Evolutionary conservation across 2,113 vertebrate genomes (phyloP).

Genomic region (Chelonoidis abingdonii): DNA sequence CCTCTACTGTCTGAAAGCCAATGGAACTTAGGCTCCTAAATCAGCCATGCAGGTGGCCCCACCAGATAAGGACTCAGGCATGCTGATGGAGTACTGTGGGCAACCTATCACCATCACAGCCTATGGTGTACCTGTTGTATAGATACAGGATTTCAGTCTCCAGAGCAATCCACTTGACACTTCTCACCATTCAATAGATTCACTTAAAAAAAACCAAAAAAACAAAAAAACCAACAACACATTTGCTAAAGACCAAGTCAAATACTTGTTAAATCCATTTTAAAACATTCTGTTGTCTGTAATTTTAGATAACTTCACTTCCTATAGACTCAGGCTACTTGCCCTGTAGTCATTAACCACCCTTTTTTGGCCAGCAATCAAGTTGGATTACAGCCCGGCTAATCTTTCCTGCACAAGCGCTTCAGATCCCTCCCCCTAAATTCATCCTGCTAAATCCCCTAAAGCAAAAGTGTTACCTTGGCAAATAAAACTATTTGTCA

Average conservation of each 20-base stretch:
- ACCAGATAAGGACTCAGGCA: background rate
- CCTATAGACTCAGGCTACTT: slow-evolving; percentile 10
- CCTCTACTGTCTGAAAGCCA: background rate
- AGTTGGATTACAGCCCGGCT: background rate
- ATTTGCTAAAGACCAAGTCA: background rate
- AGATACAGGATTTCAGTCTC: background rate
- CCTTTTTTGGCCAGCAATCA: slow-evolving; percentile 8
- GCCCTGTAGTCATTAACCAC: background rate
- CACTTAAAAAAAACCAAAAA: background rate
- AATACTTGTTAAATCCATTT: slow-evolving; percentile 18
- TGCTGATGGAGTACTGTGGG: background rate
- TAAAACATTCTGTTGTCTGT: background rate
- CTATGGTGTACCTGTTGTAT: background rate
- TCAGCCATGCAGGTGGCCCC: accelerated
- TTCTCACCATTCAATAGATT: background rate
- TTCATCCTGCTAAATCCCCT: slow-evolving; percentile 23
- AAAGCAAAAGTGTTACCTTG: background rate
- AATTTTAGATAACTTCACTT: slow-evolving; percentile 9
- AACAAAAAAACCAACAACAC: background rate
- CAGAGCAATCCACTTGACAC: background rate
- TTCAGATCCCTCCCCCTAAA: background rate
- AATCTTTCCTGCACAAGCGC: background rate
- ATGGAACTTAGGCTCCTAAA: background rate
- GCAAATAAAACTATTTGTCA: background rate
- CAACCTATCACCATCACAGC: background rate